Evolutionary conservation across 2,888 invertebrate genomes (phyloP), one percentile per base, ranked within the genome.

Genomic region (Gymnoscelis rufifasciata): DNA sequence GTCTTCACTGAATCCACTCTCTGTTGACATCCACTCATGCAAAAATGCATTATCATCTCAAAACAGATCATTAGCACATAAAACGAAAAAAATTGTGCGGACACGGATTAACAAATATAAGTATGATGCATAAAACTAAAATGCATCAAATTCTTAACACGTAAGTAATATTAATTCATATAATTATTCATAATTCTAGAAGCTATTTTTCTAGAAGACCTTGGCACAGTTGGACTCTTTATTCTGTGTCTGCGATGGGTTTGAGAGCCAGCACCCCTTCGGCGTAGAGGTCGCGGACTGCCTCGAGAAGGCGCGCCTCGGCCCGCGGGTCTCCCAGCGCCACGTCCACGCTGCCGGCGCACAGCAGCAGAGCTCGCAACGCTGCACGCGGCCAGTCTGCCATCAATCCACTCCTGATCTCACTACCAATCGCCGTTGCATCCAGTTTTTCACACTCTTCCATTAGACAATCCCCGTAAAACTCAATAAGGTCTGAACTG

Each of bases 311-410:
- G 39, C 95, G 90, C 60, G 92, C 91, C 70, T 95, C 95, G 19
- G 94, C 94, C 43, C 92, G 88, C 0, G 93, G 91, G 68, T 94
- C 93, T 1, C 94, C 94, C 11, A 95, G 79, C 3, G 94, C 95
- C 38, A 95, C 92, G 68, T 95, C 95, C 4, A 95, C 93, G 27
- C 94, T 94, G 13, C 95, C 95, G 48, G 95, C 93, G 66, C 94
- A 94, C 2, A 95, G 79, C 40, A 95, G 78, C 33, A 94, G 83
- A n/a, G 94, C 94, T 51, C 95, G 79, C 4, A 94, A 81, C 59
- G 94, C 93, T 0, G 94, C 94, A 59, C 87, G 90, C 68, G 67
- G 93, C 90, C 83, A 94, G 83, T 68, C 94, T 61, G 62, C 90
- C 83, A 57, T 92, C 72, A 78, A 80, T 59, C 55, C 76, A 51